Evolutionary conservation across 2,113 vertebrate genomes (phyloP), one percentile per base, ranked within the genome.

Genomic region (Barnardius zonarius): DNA sequence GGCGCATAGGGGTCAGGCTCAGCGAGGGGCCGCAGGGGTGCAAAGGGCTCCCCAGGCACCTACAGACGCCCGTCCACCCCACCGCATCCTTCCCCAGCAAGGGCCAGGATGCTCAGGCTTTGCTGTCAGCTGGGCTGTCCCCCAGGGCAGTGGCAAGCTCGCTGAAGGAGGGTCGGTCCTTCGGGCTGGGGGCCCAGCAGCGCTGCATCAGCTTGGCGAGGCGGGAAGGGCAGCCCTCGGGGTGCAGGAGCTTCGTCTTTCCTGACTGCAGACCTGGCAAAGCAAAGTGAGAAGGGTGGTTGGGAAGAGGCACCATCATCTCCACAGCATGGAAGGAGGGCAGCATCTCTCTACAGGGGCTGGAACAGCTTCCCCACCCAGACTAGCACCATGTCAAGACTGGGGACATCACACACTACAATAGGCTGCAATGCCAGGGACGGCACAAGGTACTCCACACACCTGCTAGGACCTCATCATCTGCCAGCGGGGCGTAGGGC

Each of bases 381-480:
- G 44, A 69, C 24, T 48, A 68, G 78, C 39, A 14, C 24, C 3
- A 0, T 33, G 25, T 33, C 28, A 54, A 27, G 35, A 43, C 23
- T 2, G 9, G 12, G 13, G 11, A 20, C 1, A 0, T 51, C 69
- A 67, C 43, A 11, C 20, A 8, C 10, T 12, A 44, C 61, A 24
- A 18, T 1, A 31, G 31, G 28, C 30, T 48, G 9, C 68, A 28
- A 23, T 4, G 24, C 17, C 55, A 59, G 49, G 27, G 61, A 72
- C 7, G 31, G 37, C 83, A 44, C 13, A 6, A n/a, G 61, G 43
- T 17, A 14, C 97, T 94, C 33, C 48, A 51, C 57, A 1, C 96
- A 99, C 99, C 99, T 98, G 99, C 98, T 79, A 99, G 97, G 49
- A 99, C 98, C 78, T 99, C 98, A 5, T 99, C 99, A 6, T 99